These are phyloP conservation scores for Paradisaea rubra DNA, from an alignment of 2,113 vertebrate genomes.

Conservation along the genomic window DNA sequence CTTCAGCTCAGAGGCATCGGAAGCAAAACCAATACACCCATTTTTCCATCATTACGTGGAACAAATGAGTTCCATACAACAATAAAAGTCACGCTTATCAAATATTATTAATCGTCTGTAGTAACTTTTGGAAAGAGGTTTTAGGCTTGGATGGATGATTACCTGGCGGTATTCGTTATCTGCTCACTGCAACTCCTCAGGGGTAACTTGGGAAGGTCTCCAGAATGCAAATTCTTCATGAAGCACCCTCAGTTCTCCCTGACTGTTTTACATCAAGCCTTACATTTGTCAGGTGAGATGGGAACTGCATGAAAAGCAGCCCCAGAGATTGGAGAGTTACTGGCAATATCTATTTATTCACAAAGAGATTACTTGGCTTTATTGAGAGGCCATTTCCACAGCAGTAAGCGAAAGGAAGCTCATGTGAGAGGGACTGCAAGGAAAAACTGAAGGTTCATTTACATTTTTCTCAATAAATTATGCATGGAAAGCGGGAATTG, in stretches of 20 bases:
- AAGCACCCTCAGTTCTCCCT: background rate
- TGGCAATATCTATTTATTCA: background rate
- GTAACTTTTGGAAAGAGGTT: background rate
- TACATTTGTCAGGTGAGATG: background rate
- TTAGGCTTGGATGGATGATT: background rate
- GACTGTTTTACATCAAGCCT: background rate
- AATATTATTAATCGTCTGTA: background rate
- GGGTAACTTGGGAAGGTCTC: background rate
- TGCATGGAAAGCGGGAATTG: background rate
- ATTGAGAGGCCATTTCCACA: background rate
- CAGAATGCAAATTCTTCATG: background rate
- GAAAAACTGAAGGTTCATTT: background rate
- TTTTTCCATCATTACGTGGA: background rate
- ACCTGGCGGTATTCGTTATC: rapidly evolving
- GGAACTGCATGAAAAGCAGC: background rate
- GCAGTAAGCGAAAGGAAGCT: background rate
- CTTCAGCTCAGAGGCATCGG: background rate
- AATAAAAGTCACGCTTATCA: background rate
- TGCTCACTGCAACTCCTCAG: background rate
- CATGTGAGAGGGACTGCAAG: background rate
- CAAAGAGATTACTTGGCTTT: background rate
- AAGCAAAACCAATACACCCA: background rate
- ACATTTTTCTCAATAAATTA: background rate
- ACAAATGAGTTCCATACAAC: background rate
- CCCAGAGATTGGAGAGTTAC: background rate